phyloP scores from a whole-genome alignment of 23 tunicate genomes.

The Styela clava region DNA sequence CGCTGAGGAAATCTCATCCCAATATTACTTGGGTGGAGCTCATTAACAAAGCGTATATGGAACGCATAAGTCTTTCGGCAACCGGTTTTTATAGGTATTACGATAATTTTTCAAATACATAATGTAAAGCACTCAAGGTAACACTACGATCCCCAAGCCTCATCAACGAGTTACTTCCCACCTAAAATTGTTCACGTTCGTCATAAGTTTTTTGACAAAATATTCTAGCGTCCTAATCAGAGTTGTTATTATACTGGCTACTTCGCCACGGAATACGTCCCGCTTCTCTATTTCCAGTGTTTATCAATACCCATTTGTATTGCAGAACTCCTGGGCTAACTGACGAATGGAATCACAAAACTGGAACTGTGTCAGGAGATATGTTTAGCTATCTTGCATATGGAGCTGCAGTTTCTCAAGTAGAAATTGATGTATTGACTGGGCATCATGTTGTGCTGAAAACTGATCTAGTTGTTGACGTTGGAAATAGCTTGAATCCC shows the following conservation, averaged over 20 bases:
- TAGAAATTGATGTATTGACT: too few species aligned
- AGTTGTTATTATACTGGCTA: too few species aligned
- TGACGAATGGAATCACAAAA: conserved; percentile 42
- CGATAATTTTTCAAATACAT: too few species aligned
- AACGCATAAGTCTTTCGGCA: conserved; percentile 69
- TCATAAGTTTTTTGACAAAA: too few species aligned
- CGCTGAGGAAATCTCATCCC: conserved; percentile 37
- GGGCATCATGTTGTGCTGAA: conserved; percentile 67
- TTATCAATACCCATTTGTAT: too few species aligned
- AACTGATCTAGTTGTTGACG: conserved; percentile 84
- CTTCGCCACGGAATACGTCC: too few species aligned
- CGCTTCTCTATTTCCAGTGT: too few species aligned
- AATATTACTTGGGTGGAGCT: conserved; percentile 44
- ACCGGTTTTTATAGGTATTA: conserved; percentile 69
- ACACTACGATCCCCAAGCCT: too few species aligned
- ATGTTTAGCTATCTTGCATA: conserved; percentile 39
- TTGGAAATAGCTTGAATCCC: conserved; percentile 83
- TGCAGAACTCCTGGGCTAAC: neutral
- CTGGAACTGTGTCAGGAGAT: conserved; percentile 43
- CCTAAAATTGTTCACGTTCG: too few species aligned
- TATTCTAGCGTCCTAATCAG: too few species aligned
- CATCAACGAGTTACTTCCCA: too few species aligned
- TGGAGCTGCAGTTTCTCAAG: conserved; percentile 71
- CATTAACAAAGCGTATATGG: conserved; percentile 50
- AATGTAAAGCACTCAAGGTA: too few species aligned